Base-by-base conservation (phyloP, 1,140 invertebrate species). In the Colletes latitarsis region DNA sequence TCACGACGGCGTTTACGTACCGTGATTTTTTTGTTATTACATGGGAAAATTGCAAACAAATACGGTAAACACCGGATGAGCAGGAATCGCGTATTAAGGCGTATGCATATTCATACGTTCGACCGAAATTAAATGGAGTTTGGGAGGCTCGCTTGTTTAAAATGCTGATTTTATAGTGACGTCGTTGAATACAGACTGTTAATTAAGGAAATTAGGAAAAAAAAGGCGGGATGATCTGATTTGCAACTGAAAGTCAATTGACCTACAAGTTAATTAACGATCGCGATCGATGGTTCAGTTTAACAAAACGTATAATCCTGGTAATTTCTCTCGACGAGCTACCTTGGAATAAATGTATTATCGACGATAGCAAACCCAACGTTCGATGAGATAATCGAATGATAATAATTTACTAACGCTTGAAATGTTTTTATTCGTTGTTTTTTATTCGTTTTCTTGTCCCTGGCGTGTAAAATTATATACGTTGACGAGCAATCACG, bases 81-180 rank as follows among this genome's bases (percentile, higher is more conserved):
- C 53, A 39, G 10, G n/a, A 53, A 68, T 53, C 49, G 49, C 19
- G 46, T 6, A 30, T 21, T 15, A 52, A 21, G 10, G 4, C 6
- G 8, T 14, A 53, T 68, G 6, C 49, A 68, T 68, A 68, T 68
- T 68, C 66, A 68, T 68, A 14, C 21, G 19, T 4, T 30, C 15
- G 30, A 1, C 49, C 66, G 21, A 53, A 53, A 53, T 68, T 68
- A 53, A 68, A 39, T 53, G 15, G 6, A 52, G 49, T 53, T 53
- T 6, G 21, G 19, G 5, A 21, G 6, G 3, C 19, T 4, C 3
- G 19, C 19, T 12, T 52, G 49, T 68, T 68, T 69, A 30, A 69
- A 69, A 39, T 53, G 67, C 21, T 53, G 49, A 69, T 69, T 69
- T 39, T 49, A 52, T 67, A 52, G 39, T 19, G 6, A 9, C 12